A percentile compares a stretch with the other conserved stretches of the same genome.
Evolutionary conservation across 2,113 vertebrate genomes (phyloP).

Genomic region (Atlantisia rogersi): DNA sequence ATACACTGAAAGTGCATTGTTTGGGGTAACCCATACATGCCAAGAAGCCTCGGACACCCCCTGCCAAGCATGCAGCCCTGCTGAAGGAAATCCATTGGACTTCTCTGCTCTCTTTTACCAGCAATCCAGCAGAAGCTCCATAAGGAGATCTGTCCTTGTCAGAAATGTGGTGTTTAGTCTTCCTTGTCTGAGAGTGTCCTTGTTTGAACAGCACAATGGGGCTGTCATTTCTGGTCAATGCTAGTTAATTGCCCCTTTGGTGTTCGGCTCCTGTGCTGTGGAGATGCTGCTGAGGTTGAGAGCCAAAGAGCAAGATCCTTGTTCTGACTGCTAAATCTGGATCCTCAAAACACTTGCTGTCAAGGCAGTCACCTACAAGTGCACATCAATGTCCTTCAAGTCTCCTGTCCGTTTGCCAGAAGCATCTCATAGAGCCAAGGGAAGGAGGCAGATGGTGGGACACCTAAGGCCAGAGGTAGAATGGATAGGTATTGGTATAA

Average conservation of each 20-base stretch:
- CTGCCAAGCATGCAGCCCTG: fast-evolving
- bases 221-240: not conserved
- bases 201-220: not conserved
- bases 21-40: not conserved
- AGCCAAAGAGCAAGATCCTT: not conserved
- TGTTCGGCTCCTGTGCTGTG: not conserved
- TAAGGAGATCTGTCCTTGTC: not conserved
- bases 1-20: not conserved
- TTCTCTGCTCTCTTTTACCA: not conserved
- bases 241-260: not conserved
- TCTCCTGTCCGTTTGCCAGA: not conserved
- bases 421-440: not conserved
- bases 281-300: not conserved
- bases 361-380: not conserved
- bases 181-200: not conserved
- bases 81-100: not conserved
- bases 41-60: not conserved
- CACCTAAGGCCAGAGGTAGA: not conserved
- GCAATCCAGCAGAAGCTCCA: not conserved
- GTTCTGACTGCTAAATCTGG: not conserved
- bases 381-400: not conserved
- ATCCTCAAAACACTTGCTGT: not conserved
- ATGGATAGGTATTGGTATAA: not conserved
- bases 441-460: not conserved
- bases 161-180: not conserved